Conservation (phyloP, 2,888 invertebrate species). For the Nowickia ferox region DNA sequence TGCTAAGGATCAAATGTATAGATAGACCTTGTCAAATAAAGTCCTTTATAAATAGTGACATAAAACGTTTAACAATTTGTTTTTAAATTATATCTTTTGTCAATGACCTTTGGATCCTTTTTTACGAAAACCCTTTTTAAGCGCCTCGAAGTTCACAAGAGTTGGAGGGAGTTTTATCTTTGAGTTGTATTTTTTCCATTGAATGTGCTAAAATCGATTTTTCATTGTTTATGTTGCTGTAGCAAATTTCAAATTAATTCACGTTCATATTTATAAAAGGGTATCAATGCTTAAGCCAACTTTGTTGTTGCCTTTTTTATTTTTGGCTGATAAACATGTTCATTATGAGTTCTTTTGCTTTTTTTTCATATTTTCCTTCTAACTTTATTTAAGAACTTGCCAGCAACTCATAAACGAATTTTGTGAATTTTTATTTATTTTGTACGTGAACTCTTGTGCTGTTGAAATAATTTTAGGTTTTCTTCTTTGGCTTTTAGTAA, state of each 20-base stretch:
- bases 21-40: background rate
- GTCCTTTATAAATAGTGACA: slow-evolving; percentile 1
- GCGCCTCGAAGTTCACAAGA: background rate
- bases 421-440: background rate
- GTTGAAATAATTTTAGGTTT: background rate
- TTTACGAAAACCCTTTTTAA: background rate
- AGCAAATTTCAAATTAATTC: slow-evolving; percentile 40
- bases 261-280: slow-evolving; percentile 45
- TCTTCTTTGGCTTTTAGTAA: background rate
- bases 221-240: background rate
- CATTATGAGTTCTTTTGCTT: background rate
- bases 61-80: background rate
- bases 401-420: slow-evolving; percentile 1
- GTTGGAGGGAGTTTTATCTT: background rate
- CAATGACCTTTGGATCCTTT: background rate
- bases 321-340: slow-evolving; percentile 14
- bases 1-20: background rate
- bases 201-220: slow-evolving; percentile 20
- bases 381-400: background rate
- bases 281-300: slow-evolving; percentile 29
- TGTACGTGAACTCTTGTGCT: background rate
- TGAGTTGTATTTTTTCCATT: background rate
- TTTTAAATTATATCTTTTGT: background rate
- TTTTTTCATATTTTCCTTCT: background rate
- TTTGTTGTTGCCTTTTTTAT: background rate